phyloP scores from a whole-genome alignment of 2,888 invertebrate species.

The Nyleta sp. region DNA sequence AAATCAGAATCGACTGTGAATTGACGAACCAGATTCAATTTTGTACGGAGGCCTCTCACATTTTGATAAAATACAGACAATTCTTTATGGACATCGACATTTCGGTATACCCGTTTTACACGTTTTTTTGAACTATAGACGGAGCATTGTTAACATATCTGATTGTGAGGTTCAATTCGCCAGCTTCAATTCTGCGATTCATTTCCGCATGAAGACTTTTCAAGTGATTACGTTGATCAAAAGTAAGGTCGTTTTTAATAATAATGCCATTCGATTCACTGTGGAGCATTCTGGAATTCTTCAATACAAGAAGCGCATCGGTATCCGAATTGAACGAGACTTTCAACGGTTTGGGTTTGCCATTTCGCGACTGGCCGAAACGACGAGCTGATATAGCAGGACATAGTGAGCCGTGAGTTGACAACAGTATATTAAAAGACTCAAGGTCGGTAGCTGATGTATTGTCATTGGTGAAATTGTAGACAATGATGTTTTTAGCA shows the following conservation, averaged over 20 bases:
- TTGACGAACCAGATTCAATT: background rate
- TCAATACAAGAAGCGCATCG: background rate
- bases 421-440: background rate
- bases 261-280: too few species aligned
- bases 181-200: background rate
- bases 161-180: background rate
- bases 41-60: background rate
- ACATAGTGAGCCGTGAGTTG: background rate
- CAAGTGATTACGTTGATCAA: background rate
- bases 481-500: background rate
- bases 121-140: slow-evolving; percentile 1
- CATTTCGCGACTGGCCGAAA: background rate
- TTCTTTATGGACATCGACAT: background rate
- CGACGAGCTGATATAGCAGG: background rate
- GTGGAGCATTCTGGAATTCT: too few species aligned
- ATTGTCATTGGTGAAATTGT: background rate
- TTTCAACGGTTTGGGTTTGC: background rate
- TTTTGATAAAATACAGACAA: background rate
- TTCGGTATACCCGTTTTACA: background rate
- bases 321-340: background rate
- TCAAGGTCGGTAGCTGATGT: background rate
- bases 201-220: background rate
- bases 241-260: background rate
- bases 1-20: too few species aligned
- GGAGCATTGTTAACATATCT: background rate